A percentile compares a stretch with the other conserved stretches of the same genome.
Conservation (phyloP, 2,113 vertebrate species). For the Oxyruncus cristatus region DNA sequence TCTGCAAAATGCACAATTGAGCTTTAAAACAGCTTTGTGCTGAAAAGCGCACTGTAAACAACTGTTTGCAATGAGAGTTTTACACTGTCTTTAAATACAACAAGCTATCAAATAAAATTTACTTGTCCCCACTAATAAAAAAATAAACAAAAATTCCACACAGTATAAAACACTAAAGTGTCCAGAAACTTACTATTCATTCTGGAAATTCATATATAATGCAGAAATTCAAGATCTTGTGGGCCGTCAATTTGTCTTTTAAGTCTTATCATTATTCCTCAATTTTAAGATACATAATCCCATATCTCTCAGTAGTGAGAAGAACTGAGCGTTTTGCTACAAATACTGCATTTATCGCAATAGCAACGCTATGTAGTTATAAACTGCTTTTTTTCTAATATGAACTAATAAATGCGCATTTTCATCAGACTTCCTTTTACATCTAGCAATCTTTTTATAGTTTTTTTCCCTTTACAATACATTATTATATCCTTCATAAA, state of each 20-base stretch:
- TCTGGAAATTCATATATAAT: constrained; percentile 23
- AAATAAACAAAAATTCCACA: constrained; percentile 38
- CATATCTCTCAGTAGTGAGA: not conserved
- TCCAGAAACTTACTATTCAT: constrained; percentile 55
- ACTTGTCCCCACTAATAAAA: constrained; percentile 75
- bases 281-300: constrained; percentile 54
- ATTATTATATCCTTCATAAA: not conserved
- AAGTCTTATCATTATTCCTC: constrained; percentile 59
- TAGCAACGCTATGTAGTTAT: not conserved
- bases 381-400: constrained; percentile 22
- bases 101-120: constrained; percentile 89
- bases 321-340: constrained; percentile 36
- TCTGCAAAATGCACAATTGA: constrained; percentile 99
- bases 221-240: constrained; percentile 38
- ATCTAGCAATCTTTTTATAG: not conserved
- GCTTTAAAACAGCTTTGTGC: constrained; percentile 94
- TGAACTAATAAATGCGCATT: constrained; percentile 12
- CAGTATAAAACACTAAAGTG: constrained; percentile 7
- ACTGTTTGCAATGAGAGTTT: constrained; percentile 86
- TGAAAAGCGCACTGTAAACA: constrained; percentile 90
- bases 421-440: constrained; percentile 29
- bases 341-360: constrained; percentile 19
- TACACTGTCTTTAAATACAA: constrained; percentile 89
- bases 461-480: not conserved
- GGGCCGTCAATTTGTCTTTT: constrained; percentile 29